These are phyloP conservation scores for Zeugodacus cucurbitae DNA, from an alignment of 1,140 invertebrate species.

Conservation along the genomic window DNA sequence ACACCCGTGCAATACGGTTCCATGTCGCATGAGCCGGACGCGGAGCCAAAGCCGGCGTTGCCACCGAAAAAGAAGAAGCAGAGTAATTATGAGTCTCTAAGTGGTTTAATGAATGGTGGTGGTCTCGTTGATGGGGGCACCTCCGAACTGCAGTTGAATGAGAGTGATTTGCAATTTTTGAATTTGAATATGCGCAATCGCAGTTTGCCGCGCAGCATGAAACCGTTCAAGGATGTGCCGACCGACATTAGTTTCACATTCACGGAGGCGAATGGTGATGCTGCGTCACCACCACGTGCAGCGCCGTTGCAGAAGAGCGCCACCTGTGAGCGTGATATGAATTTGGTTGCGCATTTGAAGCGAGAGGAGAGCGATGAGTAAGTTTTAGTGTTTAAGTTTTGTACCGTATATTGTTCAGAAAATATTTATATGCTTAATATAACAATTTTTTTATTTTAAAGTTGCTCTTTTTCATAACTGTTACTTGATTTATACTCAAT, in stretches of 20 bases:
- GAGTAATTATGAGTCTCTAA: conserved; percentile 43
- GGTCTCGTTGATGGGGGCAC: background rate
- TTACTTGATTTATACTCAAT: too few species aligned
- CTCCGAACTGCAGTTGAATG: conserved; percentile 53
- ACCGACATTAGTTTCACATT: conserved; percentile 65
- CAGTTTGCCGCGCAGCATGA: conserved; percentile 61
- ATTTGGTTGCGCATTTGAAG: background rate
- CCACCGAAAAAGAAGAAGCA: conserved; percentile 56
- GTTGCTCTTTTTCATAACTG: too few species aligned
- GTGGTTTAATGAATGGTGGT: background rate
- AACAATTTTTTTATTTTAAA: too few species aligned
- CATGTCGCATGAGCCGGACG: conserved; percentile 19
- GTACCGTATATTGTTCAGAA: too few species aligned
- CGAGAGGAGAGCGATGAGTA: background rate
- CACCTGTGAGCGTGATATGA: background rate
- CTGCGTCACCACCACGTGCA: background rate
- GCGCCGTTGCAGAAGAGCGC: background rate
- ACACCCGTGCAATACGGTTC: conserved; percentile 35
- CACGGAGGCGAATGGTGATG: conserved; percentile 52
- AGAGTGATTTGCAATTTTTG: conserved; percentile 61
- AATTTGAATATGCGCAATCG: conserved; percentile 63
- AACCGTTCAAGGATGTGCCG: conserved; percentile 62
- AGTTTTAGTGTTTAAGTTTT: background rate
- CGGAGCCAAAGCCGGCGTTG: conserved; percentile 54
- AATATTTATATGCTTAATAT: too few species aligned